Evolutionary conservation across 2,113 vertebrate species (phyloP).

Genomic region (Heterocephalus glaber): DNA sequence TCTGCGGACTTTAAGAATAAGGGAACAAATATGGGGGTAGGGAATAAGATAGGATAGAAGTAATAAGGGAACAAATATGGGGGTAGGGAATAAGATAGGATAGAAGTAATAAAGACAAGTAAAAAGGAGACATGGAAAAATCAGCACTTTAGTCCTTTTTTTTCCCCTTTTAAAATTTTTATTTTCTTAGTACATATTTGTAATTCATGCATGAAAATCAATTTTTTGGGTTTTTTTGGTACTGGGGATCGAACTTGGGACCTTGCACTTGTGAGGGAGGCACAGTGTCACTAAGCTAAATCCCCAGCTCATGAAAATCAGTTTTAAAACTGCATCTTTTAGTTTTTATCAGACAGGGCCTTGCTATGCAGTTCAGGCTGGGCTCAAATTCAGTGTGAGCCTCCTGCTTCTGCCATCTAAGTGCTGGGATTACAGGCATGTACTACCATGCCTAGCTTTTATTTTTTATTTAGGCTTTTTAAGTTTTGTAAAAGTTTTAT

Average conservation of each 20-base stretch:
- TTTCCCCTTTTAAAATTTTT: neutral
- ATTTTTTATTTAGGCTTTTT: neutral
- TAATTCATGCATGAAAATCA: neutral
- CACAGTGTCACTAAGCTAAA: no score
- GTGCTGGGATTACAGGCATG: neutral
- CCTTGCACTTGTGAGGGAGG: no score
- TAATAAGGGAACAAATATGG: neutral
- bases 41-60: neutral
- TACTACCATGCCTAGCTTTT: neutral
- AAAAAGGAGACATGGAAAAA: neutral
- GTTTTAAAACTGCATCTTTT: neutral
- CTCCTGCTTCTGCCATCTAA: neutral
- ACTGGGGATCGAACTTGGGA: no score
- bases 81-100: neutral
- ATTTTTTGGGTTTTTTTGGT: no score
- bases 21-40: neutral
- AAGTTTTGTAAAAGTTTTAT: neutral
- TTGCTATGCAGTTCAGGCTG: neutral
- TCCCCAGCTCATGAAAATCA: neutral
- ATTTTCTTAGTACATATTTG: neutral
- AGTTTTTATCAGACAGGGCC: neutral
- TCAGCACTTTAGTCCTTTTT: neutral
- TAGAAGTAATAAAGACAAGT: neutral
- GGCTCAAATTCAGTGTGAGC: neutral
- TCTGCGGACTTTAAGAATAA: neutral